Evolutionary conservation across 2,888 invertebrate species (phyloP), one percentile per base, ranked within the genome.

Genomic region (Oligia strigilis): DNA sequence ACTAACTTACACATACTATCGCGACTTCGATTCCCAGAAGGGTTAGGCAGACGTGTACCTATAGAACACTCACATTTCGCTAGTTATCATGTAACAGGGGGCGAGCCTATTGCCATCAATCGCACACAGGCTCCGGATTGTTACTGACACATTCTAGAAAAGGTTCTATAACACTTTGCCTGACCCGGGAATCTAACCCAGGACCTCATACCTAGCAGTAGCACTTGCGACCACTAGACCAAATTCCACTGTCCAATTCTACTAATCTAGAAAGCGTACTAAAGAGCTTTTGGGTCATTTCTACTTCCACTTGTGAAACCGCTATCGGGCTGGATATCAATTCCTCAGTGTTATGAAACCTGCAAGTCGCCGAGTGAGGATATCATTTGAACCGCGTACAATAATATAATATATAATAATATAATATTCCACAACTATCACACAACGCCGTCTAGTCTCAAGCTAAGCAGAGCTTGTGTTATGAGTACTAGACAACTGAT

Each of bases 361-460:
- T 85, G 87, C 70, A 80, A 80, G 58, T 83, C 29, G 49, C 66
- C 64, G 46, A 78, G 72, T 75, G n/a, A 64, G 65, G 36, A 74
- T 84, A 82, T 78, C 82, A 75, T 72, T 79, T 71, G 81, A 75
- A 72, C 69, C 78, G 78, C 84, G 75, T 84, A 77, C 77, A 87
- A 84, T 85, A 82, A 85, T 29, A 29, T 29, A 29, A 29, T 29
- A 29, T 29, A 29, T 29, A 29, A 29, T 29, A 29, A 29, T 29
- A 29, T 29, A 29, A 29, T 29, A 29, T 29, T 29, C 29, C 29
- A 29, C 29, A 29, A 29, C 29, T 29, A 29, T 29, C 29, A 29
- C 29, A 29, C 29, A 29, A 29, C 29, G 29, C 29, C 29, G 29
- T 29, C 29, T 29, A 29, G 29, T 29, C 29, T 29, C 29, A 29